Evolutionary conservation across 2,888 invertebrate genomes (phyloP).

Genomic region (Leptopterna dolabrata): DNA sequence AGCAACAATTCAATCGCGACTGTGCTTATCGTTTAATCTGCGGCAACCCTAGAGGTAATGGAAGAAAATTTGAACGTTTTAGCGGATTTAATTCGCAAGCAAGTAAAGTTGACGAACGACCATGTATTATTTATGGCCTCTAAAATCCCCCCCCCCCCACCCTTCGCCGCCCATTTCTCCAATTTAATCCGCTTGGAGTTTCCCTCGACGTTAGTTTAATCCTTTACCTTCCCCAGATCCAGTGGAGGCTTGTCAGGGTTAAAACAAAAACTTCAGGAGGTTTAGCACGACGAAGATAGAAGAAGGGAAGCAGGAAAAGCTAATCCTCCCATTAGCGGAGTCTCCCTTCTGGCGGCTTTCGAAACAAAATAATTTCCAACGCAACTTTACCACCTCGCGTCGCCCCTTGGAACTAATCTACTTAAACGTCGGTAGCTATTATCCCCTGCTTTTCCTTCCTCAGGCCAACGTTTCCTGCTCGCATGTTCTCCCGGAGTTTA

Average conservation of each 20-base stretch:
- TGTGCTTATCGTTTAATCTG: not conserved
- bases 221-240: not conserved
- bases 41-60: not conserved
- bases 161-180: not conserved
- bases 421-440: slow-evolving; percentile 42
- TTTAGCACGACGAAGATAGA: slow-evolving; percentile 15
- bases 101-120: slow-evolving; percentile 18
- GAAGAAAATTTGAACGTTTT: slow-evolving; percentile 20
- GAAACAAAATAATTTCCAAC: slow-evolving; percentile 35
- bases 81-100: not conserved
- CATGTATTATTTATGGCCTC: slow-evolving; percentile 17
- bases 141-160: not conserved
- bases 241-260: not conserved
- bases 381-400: slow-evolving; percentile 23
- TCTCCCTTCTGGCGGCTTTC: slow-evolving; percentile 14
- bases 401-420: slow-evolving; percentile 22
- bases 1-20: not conserved
- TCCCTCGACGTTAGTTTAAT: slow-evolving; percentile 31
- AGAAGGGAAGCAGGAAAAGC: slow-evolving; percentile 32
- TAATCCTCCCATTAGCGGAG: slow-evolving; percentile 24
- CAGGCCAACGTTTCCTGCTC: not conserved
- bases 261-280: slow-evolving; percentile 23
- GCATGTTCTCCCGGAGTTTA: not conserved
- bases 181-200: slow-evolving; percentile 2
- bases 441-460: slow-evolving; percentile 15